Evolutionary conservation across 2,797 vertebrate species (phyloP).

Genomic region (Podarcis lilfordi): DNA sequence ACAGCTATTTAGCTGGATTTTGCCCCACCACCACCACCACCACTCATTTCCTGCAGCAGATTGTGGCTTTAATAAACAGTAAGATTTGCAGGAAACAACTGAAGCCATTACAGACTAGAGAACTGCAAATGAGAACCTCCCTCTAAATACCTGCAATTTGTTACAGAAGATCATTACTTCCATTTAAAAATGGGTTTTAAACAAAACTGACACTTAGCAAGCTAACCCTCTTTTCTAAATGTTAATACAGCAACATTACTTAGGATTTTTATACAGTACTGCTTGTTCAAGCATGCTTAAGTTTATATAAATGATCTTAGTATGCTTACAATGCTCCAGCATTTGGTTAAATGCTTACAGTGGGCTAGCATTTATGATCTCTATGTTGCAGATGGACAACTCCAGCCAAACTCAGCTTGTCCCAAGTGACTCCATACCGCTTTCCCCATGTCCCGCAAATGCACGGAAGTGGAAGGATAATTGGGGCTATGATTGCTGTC

Average conservation of each 20-base stretch:
- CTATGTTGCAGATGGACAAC: too few species aligned
- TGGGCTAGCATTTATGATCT: too few species aligned
- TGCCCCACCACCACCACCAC: conserved; percentile 31
- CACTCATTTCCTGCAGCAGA: conserved; percentile 73
- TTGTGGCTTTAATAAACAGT: conserved; percentile 70
- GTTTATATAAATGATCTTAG: too few species aligned
- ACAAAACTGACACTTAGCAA: conserved; percentile 48
- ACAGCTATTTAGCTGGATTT: conserved; percentile 67
- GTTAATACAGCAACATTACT: too few species aligned
- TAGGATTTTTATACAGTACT: not conserved
- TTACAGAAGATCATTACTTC: conserved; percentile 61
- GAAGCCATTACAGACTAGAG: conserved; percentile 70
- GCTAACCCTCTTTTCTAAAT: conserved; percentile 16
- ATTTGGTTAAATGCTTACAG: too few species aligned
- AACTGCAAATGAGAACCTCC: conserved; percentile 55
- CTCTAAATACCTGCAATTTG: conserved; percentile 41
- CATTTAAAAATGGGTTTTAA: conserved; percentile 61
- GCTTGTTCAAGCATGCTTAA: not conserved
- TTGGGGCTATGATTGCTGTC: too few species aligned
- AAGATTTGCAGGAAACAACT: conserved; percentile 74
- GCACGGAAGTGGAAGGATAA: too few species aligned
- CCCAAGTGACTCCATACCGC: too few species aligned
- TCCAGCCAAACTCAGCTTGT: too few species aligned
- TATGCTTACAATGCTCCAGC: too few species aligned
- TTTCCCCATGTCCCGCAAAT: too few species aligned